Base-by-base conservation (phyloP, 2,888 invertebrate genomes). In the Euproctis similis region DNA sequence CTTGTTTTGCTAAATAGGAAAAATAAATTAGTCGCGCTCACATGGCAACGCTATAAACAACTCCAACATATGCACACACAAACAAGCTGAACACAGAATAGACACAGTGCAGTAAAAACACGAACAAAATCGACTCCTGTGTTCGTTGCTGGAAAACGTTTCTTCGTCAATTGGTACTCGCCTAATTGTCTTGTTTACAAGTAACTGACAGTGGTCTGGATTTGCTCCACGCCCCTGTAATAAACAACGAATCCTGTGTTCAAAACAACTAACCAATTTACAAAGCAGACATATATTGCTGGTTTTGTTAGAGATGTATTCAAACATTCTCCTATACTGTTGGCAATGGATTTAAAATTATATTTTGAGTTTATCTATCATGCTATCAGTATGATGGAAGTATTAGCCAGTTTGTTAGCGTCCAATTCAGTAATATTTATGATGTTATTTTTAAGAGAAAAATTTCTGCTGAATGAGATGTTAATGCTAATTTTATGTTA, bases 111-210 rank as follows among this genome's bases (percentile, higher is more conserved):
- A 9, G 12, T n/a, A 30, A 23, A 22, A 26, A 35, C 9, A 8
- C 12, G 5, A 8, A 23, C 19, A 26, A 23, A 31, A 23, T 20
- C 6, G 9, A 10, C 13, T 35, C 30, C 45, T 10, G 38, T 39
- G 30, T 30, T 32, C 11, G 12, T 21, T 28, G 52, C 27, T 61
- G 54, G 50, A 61, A 57, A 46, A 39, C 44, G 30, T 17, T 19
- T 33, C 32, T 12, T 30, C 43, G 51, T 53, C 63, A 66, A 64
- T 66, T 64, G 59, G 54, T 53, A 50, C 49, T 46, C 45, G 42
- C 58, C 60, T 60, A 72, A 71, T 73, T 62, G 64, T 61, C 53
- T 71, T 73, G 70, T 73, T 69, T 71, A 70, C 53, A 42, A 39
- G 45, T 34, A 33, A 45, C 53, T 58, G 53, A 59, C 59, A 47